Evolutionary conservation across 2,888 invertebrate species (phyloP).

Genomic region (Hemaris fuciformis): DNA sequence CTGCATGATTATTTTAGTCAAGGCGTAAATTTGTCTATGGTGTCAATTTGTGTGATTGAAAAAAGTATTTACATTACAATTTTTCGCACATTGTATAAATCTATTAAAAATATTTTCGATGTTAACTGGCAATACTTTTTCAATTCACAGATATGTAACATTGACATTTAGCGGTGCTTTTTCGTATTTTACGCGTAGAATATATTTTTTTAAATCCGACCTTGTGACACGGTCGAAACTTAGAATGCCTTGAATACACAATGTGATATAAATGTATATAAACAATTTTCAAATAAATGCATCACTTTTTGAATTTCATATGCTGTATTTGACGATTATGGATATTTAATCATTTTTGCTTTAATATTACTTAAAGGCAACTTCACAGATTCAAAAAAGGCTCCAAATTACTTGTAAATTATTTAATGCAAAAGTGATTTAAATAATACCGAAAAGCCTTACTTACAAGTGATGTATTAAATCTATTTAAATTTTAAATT

Average conservation of each 20-base stretch:
- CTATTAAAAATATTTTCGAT: too few relatives aligned
- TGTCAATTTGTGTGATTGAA: conserved; percentile 2
- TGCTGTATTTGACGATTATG: not conserved
- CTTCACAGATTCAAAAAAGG: conserved; percentile 3
- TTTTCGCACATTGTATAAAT: too few relatives aligned
- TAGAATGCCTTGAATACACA: conserved; percentile 59
- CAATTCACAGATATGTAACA: not conserved
- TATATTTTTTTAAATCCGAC: conserved; percentile 2
- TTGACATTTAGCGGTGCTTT: conserved; percentile 11
- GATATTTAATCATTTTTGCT: not conserved
- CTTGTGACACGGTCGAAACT: conserved; percentile 15
- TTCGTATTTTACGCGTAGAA: not conserved
- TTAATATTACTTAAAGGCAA: conserved; percentile 18
- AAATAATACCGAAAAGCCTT: not conserved
- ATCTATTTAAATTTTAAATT: conserved; percentile 32
- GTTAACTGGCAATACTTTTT: not conserved
- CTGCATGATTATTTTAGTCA: not conserved
- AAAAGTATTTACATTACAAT: not conserved
- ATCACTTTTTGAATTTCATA: not conserved
- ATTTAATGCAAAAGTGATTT: not conserved
- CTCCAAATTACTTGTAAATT: not conserved
- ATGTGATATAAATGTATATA: conserved; percentile 64
- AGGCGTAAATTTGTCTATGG: not conserved
- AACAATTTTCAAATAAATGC: conserved; percentile 12
- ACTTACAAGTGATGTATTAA: conserved; percentile 3